Percentiles rank a stretch among this genome's conserved stretches.
Evolutionary conservation across 2,797 vertebrate genomes (phyloP).

Genomic region (Bradypodion ventrale): DNA sequence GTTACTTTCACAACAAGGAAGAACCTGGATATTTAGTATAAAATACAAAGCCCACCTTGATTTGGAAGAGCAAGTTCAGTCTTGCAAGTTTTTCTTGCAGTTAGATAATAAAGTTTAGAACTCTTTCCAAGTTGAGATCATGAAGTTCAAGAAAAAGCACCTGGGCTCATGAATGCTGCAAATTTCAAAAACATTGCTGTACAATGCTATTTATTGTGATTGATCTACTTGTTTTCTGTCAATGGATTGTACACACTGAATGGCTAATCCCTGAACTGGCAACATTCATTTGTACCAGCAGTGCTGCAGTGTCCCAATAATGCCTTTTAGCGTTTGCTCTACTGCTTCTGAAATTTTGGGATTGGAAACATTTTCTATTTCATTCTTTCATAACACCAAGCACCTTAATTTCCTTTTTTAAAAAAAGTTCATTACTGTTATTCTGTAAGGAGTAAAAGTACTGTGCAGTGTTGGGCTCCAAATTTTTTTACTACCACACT

Average conservation of each 20-base stretch:
- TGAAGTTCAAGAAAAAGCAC: constrained; percentile 3
- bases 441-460: not conserved
- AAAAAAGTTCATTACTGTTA: not conserved
- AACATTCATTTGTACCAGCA: constrained; percentile 6
- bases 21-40: not conserved
- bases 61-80: not conserved
- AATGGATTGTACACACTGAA: not conserved
- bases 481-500: too few relatives aligned
- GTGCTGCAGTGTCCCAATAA: not conserved
- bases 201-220: not conserved
- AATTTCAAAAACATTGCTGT: constrained; percentile 6
- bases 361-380: not conserved
- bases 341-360: constrained; percentile 2
- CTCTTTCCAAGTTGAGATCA: not conserved
- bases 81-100: not conserved
- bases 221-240: constrained; percentile 20
- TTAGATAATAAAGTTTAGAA: not conserved
- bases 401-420: not conserved
- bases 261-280: constrained; percentile 16
- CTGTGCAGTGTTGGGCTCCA: too few relatives aligned
- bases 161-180: constrained; percentile 13
- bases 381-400: not conserved
- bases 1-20: not conserved
- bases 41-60: not conserved
- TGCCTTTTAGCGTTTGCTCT: constrained; percentile 5